Percentiles rank a stretch among this genome's conserved stretches.
Evolutionary conservation across 2,797 vertebrate genomes (phyloP).

Genomic region (Peromyscus nudipes): DNA sequence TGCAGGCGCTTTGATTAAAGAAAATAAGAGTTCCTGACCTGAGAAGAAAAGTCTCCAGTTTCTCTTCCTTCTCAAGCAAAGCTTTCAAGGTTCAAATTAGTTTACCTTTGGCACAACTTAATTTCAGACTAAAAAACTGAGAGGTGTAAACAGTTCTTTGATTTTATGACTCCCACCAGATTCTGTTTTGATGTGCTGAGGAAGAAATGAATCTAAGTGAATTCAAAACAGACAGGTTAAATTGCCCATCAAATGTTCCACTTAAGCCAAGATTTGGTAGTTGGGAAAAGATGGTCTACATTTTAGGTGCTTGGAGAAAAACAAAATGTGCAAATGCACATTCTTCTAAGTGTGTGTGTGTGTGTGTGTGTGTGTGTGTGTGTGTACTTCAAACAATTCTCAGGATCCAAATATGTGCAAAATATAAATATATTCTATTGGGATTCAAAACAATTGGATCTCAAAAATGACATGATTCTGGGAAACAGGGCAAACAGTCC

Average conservation of each 20-base stretch:
- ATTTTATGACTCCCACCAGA: neutral
- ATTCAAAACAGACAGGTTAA: conserved; percentile 3
- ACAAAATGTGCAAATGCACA: neutral
- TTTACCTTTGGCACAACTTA: conserved; percentile 15
- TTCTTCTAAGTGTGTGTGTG: neutral
- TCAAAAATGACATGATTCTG: conserved; percentile 12
- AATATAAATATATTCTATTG: neutral
- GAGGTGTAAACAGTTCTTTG: conserved; percentile 43
- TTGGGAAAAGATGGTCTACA: neutral
- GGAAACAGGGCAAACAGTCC: neutral
- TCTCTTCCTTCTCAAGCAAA: conserved; percentile 49
- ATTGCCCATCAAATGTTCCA: neutral
- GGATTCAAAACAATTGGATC: conserved; percentile 29
- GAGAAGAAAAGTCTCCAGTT: neutral
- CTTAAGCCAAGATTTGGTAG: neutral
- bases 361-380: neutral
- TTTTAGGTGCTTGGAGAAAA: neutral
- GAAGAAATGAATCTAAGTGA: conserved; percentile 13
- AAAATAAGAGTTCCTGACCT: conserved; percentile 4
- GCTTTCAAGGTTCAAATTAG: neutral
- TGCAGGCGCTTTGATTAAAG: neutral
- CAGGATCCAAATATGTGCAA: neutral
- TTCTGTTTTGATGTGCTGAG: conserved; percentile 33
- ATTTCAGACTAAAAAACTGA: conserved; percentile 5
- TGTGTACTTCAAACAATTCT: conserved; percentile 16